Base-by-base conservation (phyloP, 2,888 invertebrate genomes). In the Drosophila paramelanica region DNA sequence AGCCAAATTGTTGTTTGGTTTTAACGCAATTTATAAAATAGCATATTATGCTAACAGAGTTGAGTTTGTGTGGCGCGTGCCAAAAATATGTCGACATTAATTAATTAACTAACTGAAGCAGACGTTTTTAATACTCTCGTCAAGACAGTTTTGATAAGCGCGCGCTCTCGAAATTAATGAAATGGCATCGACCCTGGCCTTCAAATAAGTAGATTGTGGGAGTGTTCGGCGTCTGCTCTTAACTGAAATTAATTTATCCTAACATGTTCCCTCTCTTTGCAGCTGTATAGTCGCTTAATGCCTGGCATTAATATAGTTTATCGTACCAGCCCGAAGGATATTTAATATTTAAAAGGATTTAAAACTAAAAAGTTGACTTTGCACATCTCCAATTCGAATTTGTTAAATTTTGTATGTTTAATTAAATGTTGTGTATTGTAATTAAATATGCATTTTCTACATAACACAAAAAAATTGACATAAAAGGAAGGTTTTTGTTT, bases 101-200 rank as follows among this genome's bases (percentile, higher is more conserved):
- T 84, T 84, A 84, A 84, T 84, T 84, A 88, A 83, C 55, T 46
- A 72, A 65, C 62, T 61, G 55, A 62, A 77, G 62, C 67, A 67
- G 75, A 72, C 86, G 53, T 59, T 70, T 69, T 79, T 79, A 82
- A 68, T 68, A 69, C 68, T 57, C 61, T 67, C 46, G 55, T 56
- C 57, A 64, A 64, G 73, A 65, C 67, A 49, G 58, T 85, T 79
- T 67, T 81, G 86, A 82, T 73, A 85, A 73, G 77, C 70, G 60
- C 50, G 51, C 83, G 75, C 74, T 65, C 50, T 65, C 45, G 23
- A 66, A 83, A 86, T 83, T 83, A 88, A 83, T 83, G 81, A 79
- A 85, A 77, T 71, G 67, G 50, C 67, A 50, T 49, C 56, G 52
- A 67, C 64, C 60, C 71, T 55, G 49, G 39, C 53, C 43, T 17